Conservation (phyloP, 2,888 invertebrate species). For the Parnassius orleans region DNA sequence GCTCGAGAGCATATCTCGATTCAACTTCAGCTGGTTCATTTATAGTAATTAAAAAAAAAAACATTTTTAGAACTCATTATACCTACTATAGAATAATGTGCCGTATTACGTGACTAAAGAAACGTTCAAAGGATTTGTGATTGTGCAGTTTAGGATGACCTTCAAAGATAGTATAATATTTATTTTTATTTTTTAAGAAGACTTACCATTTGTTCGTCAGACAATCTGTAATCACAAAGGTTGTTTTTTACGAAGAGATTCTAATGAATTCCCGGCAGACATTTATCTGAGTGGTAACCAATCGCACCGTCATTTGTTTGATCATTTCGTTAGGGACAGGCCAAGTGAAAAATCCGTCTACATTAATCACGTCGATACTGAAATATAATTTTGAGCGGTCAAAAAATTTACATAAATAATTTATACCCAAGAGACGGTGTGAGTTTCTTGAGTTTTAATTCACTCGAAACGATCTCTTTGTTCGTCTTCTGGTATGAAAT, state of each 20-base stretch:
- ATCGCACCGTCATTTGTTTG: conserved; percentile 69
- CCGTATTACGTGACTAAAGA: conserved; percentile 55
- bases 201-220: conserved; percentile 45
- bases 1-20: conserved; percentile 67
- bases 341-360: conserved; percentile 73
- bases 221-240: conserved; percentile 50
- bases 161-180: conserved; percentile 36
- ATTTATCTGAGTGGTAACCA: conserved; percentile 56
- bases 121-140: conserved; percentile 48
- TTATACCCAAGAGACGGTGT: conserved; percentile 65
- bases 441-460: conserved; percentile 51
- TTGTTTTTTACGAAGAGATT: conserved; percentile 44
- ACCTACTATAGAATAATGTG: conserved; percentile 22
- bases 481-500: conserved; percentile 7
- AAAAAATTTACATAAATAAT: conserved; percentile 78
- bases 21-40: conserved; percentile 64
- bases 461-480: conserved; percentile 35
- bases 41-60: conserved; percentile 42
- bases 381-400: conserved; percentile 73
- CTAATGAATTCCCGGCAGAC: conserved; percentile 70
- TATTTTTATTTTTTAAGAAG: conserved; percentile 33
- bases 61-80: conserved; percentile 29
- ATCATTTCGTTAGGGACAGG: conserved; percentile 65
- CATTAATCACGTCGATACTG: conserved; percentile 74
- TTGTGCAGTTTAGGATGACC: conserved; percentile 32